These are phyloP conservation scores for Drosophila erecta DNA, from an alignment of 1,140 invertebrate genomes.

Conservation along the genomic window DNA sequence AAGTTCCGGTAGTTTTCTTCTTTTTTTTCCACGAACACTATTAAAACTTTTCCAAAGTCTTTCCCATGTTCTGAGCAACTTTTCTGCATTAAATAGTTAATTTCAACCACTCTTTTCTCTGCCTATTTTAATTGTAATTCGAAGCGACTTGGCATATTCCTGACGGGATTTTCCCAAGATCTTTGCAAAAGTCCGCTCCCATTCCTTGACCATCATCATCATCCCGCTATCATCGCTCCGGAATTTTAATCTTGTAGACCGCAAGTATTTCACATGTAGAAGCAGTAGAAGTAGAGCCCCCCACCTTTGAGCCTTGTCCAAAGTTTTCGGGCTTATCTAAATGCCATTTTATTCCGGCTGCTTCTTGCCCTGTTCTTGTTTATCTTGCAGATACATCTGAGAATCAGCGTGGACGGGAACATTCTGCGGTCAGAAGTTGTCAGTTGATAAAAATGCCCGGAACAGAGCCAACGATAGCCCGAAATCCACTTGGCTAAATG, in stretches of 20 bases:
- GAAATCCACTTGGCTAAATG: constrained; percentile 78
- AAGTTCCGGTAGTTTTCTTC: too few relatives aligned
- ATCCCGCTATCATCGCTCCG: constrained; percentile 15
- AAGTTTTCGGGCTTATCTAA: constrained; percentile 70
- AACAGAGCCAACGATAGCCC: constrained; percentile 54
- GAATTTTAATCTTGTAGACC: constrained; percentile 28
- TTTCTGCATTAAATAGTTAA: not conserved
- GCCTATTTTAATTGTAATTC: constrained; percentile 10
- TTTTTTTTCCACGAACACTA: too few relatives aligned
- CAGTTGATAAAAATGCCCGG: constrained; percentile 53
- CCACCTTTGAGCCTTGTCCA: constrained; percentile 4
- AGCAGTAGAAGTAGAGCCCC: not conserved
- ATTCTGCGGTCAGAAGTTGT: constrained; percentile 52
- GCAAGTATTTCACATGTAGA: constrained; percentile 26
- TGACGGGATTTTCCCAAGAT: constrained; percentile 1
- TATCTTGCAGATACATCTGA: constrained; percentile 46
- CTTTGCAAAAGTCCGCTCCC: not conserved
- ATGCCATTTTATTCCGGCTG: constrained; percentile 66
- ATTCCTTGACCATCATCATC: too few relatives aligned
- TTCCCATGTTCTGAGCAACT: not conserved
- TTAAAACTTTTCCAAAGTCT: not conserved
- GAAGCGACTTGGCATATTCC: constrained; percentile 1
- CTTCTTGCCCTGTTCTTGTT: constrained; percentile 24
- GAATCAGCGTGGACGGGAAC: constrained; percentile 7
- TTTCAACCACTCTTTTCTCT: not conserved